Percentiles rank a stretch among this genome's conserved stretches.
Conservation (phyloP, 2,797 vertebrate genomes). For the Pipistrellus pipistrellus region DNA sequence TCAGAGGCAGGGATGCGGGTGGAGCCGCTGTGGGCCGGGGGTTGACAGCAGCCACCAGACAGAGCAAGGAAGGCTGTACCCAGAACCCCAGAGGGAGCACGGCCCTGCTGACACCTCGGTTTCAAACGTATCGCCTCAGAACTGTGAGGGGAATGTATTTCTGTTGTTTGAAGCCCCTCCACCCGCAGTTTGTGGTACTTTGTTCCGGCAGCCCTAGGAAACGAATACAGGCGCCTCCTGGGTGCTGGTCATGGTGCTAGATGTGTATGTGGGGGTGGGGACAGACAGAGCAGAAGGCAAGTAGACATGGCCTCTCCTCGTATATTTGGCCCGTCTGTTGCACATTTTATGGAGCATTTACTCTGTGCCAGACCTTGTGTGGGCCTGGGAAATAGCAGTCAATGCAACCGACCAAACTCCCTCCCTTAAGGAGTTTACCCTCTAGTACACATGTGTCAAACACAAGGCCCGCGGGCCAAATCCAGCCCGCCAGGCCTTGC, state of each 20-base stretch:
- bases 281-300: not conserved
- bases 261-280: rapidly evolving
- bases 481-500: too few species aligned
- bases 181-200: not conserved
- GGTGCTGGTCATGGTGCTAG: not conserved
- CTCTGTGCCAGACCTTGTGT: not conserved
- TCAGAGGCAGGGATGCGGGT: not conserved
- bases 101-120: not conserved
- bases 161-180: not conserved
- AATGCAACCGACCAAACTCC: not conserved
- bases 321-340: not conserved
- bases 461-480: too few species aligned
- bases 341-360: not conserved
- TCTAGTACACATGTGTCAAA: too few species aligned
- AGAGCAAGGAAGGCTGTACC: not conserved
- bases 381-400: too few species aligned
- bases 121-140: not conserved
- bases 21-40: not conserved
- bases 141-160: not conserved
- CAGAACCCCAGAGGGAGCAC: not conserved
- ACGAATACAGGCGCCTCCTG: not conserved
- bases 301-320: not conserved
- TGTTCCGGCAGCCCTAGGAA: not conserved
- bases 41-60: not conserved
- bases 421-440: not conserved